These are phyloP conservation scores for Papilio glaucus DNA, from an alignment of 1,140 invertebrate species.

Conservation along the genomic window DNA sequence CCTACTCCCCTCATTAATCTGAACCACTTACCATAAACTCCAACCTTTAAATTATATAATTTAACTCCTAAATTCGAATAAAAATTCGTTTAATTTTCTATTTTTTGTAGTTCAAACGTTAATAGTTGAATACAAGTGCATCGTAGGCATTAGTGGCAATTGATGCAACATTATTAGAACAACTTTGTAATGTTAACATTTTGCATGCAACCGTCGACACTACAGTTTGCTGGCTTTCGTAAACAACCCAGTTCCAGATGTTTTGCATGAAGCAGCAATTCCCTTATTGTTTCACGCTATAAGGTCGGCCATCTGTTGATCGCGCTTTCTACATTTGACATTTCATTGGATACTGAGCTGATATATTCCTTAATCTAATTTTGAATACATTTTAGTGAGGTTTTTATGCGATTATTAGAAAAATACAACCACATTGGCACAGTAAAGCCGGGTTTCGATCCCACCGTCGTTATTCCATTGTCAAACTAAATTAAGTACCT, in stretches of 20 bases:
- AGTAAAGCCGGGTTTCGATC: too few relatives aligned
- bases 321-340: not conserved
- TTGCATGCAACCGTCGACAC: not conserved
- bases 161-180: slow-evolving; percentile 13
- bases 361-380: not conserved
- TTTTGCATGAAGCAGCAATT: slow-evolving; percentile 20
- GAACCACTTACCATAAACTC: too few relatives aligned
- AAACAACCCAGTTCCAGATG: slow-evolving; percentile 7
- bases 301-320: not conserved
- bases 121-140: not conserved
- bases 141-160: not conserved
- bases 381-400: not conserved
- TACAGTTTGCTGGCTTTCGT: slow-evolving; percentile 4
- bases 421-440: too few relatives aligned
- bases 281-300: not conserved
- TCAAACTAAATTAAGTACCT: too few relatives aligned
- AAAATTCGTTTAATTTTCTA: too few relatives aligned
- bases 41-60: too few relatives aligned
- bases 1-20: too few relatives aligned
- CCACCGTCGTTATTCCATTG: too few relatives aligned
- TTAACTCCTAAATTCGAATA: too few relatives aligned
- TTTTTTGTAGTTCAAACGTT: too few relatives aligned
- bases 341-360: not conserved
- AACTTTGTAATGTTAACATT: slow-evolving; percentile 2
- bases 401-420: too few relatives aligned